Evolutionary conservation across 2,113 vertebrate species (phyloP), one percentile per base, ranked within the genome.

Genomic region (Scomber scombrus): DNA sequence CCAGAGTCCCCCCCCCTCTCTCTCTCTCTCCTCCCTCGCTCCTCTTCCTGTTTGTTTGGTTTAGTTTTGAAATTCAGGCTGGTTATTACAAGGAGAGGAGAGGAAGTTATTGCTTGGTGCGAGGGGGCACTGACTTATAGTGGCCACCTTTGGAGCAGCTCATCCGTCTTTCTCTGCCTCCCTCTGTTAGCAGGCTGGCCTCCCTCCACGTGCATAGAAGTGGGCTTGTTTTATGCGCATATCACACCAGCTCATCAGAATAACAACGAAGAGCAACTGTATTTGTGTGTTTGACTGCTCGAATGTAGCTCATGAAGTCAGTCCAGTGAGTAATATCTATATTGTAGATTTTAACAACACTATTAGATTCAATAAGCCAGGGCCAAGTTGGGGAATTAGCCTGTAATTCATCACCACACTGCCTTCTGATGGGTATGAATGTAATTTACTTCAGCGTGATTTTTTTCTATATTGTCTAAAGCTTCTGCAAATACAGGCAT

Each of bases 91-190:
- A 75, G 3, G 73, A 81, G 85, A 72, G 70, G 78, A 86, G 72
- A 67, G 79, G 57, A 81, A 81, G 91, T 94, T 95, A 93, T 94
- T 93, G 93, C 93, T 86, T 90, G 80, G 85, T 77, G 82, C 55
- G 43, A 82, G 80, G 71, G 85, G 79, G 81, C 79, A 79, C 60
- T 80, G 89, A 88, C 87, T 91, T 63, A 49, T 86, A 64, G 80
- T 82, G 82, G 81, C 78, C 67, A 78, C 84, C 88, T 81, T 55
- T 45, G 23, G 76, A 78, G 75, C 69, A 61, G 68, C 67, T 87
- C 81, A 56, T 86, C 81, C 71, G 61, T 57, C 68, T 75, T 49
- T 47, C 64, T 85, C 72, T 45, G 79, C 71, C 73, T 67, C 66
- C 47, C 23, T 49, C 31, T 63, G 65, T 58, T 56, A 5, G 18